Conservation (phyloP, 2,888 invertebrate genomes). For the Eueremaeus valkanovi region DNA sequence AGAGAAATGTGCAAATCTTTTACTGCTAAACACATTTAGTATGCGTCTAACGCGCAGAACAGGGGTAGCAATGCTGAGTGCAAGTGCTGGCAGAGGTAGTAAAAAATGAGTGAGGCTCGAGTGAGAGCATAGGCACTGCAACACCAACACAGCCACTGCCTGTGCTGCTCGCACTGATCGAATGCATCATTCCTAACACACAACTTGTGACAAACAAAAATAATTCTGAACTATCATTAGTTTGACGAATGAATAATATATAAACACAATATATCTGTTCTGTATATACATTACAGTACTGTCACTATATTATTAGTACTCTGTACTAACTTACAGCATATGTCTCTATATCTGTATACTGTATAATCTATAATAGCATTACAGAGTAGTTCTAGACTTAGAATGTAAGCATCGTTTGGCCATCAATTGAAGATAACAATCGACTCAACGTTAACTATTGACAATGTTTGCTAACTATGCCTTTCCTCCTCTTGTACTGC, state of each 20-base stretch:
- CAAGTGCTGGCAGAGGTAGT: not conserved
- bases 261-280: slow-evolving; percentile 26
- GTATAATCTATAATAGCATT: too few relatives aligned
- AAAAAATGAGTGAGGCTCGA: slow-evolving; percentile 11
- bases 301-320: too few relatives aligned
- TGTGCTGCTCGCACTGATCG: too few relatives aligned
- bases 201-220: slow-evolving; percentile 30
- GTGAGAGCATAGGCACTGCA: slow-evolving; percentile 8
- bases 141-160: not conserved
- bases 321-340: not conserved
- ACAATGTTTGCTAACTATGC: not conserved
- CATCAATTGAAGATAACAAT: slow-evolving; percentile 14
- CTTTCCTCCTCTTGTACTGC: too few relatives aligned
- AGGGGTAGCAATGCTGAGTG: slow-evolving; percentile 14
- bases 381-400: too few relatives aligned
- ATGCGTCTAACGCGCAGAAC: slow-evolving; percentile 17
- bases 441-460: not conserved
- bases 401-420: not conserved
- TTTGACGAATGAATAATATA: slow-evolving; percentile 33
- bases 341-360: slow-evolving; percentile 17
- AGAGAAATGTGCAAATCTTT: slow-evolving; percentile 17
- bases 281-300: too few relatives aligned
- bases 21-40: slow-evolving; percentile 26
- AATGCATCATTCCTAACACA: slow-evolving; percentile 30
- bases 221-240: slow-evolving; percentile 29